Base-by-base conservation (phyloP, 30 jellyfish, hydroid and myxozoan genomes). In the Aurelia coerulea region DNA sequence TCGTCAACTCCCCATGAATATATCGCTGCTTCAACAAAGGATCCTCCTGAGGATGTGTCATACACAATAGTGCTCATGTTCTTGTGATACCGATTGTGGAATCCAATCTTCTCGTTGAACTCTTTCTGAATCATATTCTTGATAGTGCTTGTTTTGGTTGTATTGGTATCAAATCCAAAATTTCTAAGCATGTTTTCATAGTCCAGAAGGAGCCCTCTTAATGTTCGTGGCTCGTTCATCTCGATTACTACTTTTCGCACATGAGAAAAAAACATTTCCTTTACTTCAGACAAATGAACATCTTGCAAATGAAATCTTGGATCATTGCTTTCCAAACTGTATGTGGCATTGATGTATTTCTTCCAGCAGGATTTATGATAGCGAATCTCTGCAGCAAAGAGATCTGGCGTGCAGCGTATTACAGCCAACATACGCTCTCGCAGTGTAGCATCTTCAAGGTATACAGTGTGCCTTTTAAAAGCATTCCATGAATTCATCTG, bases 31-130 rank as follows among this genome's bases (percentile, higher is more conserved):
- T 52, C 86, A 51, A 75, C 41, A 19, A n/a, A 58, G 74, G 62
- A n/a, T 31, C 74, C 86, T 51, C 86, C 74, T 23, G 74, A n/a
- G 65, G 56, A 53, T 2, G 86, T 75, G 60, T 53, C 86, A 75
- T 75, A 75, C 60, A 75, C 86, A 23, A 75, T 75, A n/a, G 74
- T 75, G 60, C 86, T 75, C 60, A n/a, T 1, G 86, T 75, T 75
- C 74, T 56, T n/a, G 86, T 75, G 86, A 75, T 75, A 75, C 74
- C 86, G 53, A 4, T 75, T 39, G 19, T 75, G 86, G 86, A 75
- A 75, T 53, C 86, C 73, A 5, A 75, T 75, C 60, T 56, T 52
- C 73, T 29, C 60, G n/a, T 39, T 64, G 60, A 75, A 75, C 60
- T 50, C 86, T 51, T 75, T 53, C 86, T 75, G 86, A 39, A 75